These are phyloP conservation scores for Ennomos quercinarius DNA, from an alignment of 2,888 invertebrate genomes.

Conservation along the genomic window DNA sequence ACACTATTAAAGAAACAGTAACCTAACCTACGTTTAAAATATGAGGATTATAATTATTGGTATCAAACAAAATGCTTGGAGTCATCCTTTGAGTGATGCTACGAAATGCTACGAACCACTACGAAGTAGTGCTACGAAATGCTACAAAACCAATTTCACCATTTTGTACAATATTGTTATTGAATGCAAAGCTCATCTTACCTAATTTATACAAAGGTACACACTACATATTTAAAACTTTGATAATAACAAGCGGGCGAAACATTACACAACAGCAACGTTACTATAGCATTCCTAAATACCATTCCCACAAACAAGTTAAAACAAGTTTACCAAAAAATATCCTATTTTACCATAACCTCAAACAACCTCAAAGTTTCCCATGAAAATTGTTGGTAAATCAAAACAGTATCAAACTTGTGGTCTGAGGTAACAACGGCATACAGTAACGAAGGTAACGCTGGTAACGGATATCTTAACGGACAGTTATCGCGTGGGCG, in stretches of 20 bases:
- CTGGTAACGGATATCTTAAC: conserved; percentile 8
- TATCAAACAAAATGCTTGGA: no score
- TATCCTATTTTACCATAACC: conserved; percentile 1
- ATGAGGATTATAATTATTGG: no score
- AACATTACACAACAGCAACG: conserved; percentile 2
- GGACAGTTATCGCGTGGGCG: conserved; percentile 8
- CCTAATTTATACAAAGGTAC: no score
- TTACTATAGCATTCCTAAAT: neutral
- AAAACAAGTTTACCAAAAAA: conserved; percentile 13
- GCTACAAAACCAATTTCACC: neutral
- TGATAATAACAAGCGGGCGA: conserved; percentile 9
- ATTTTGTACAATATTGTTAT: neutral
- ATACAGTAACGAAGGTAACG: neutral
- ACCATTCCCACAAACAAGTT: neutral
- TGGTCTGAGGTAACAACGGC: neutral
- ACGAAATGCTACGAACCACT: conserved; percentile 13
- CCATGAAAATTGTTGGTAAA: conserved; percentile 17
- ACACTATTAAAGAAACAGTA: no score
- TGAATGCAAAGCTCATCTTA: neutral
- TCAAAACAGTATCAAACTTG: conserved; percentile 8
- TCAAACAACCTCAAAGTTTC: conserved; percentile 4
- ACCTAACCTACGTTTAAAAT: no score
- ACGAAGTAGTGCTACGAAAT: conserved; percentile 7
- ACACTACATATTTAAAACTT: neutral
- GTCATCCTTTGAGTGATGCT: neutral